phyloP scores from a whole-genome alignment of 2,113 vertebrate genomes.

The Halichoerus grypus region DNA sequence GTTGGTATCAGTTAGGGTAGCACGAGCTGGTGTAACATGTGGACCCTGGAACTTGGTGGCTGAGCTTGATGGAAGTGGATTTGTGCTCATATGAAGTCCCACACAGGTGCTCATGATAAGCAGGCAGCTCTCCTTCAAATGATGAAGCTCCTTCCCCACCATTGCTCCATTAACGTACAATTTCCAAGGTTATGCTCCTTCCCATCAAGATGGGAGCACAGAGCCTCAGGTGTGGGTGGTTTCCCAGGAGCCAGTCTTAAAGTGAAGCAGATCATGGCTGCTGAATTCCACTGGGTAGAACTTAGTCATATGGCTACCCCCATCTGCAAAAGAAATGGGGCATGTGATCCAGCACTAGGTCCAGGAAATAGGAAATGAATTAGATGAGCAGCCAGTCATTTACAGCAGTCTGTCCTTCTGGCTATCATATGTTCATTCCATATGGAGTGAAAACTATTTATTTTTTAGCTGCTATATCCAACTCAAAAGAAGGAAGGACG shows the following conservation, averaged over 20 bases:
- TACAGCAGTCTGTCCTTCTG: background rate
- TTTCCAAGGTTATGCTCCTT: background rate
- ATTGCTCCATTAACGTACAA: background rate
- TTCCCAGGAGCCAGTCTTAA: background rate
- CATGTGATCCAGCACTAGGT: too few relatives aligned
- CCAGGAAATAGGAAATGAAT: background rate
- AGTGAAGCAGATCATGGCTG: background rate
- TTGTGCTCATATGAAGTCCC: background rate
- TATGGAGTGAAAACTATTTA: background rate
- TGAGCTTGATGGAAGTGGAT: background rate
- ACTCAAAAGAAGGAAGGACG: background rate
- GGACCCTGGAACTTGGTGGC: background rate
- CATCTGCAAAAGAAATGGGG: background rate
- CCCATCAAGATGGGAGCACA: background rate
- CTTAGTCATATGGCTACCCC: background rate
- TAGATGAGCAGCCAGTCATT: background rate
- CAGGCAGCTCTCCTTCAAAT: background rate
- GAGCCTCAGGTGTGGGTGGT: accelerated
- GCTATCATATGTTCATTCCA: background rate
- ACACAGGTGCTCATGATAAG: too few relatives aligned
- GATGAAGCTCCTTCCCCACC: background rate
- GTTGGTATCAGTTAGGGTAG: background rate
- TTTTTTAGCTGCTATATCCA: background rate
- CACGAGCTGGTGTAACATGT: background rate
- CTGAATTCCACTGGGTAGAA: background rate